Evolutionary conservation across 2,797 vertebrate genomes (phyloP).

Genomic region (Catostomus latipinnis): DNA sequence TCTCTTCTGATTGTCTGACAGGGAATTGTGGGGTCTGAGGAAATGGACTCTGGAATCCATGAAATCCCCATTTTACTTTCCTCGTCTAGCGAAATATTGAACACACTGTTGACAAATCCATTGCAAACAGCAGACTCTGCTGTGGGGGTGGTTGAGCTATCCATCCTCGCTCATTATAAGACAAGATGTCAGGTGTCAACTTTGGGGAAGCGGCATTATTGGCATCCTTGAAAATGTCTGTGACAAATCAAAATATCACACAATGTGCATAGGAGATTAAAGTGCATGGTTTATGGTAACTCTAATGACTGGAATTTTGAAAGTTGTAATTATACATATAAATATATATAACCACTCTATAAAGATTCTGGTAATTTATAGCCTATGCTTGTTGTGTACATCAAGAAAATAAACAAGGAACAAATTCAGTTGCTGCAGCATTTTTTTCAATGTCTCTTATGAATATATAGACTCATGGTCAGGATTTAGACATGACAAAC

Average conservation of each 20-base stretch:
- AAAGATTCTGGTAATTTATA: too few relatives aligned
- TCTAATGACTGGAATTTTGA: too few relatives aligned
- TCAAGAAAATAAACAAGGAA: too few relatives aligned
- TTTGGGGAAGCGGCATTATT: conserved; percentile 63
- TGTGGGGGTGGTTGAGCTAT: conserved; percentile 70
- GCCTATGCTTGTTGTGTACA: too few relatives aligned
- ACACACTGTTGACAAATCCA: conserved; percentile 85
- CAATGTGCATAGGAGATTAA: neutral
- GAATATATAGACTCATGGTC: too few relatives aligned
- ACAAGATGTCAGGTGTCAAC: conserved; percentile 75
- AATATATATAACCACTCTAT: neutral
- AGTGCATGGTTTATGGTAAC: neutral
- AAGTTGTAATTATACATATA: neutral
- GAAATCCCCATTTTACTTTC: conserved; percentile 73
- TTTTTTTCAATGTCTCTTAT: too few relatives aligned
- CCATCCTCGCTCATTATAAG: conserved; percentile 80
- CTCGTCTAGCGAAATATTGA: conserved; percentile 80
- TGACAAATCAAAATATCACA: conserved; percentile 16
- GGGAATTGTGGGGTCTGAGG: conserved; percentile 64
- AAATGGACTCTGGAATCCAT: conserved; percentile 74
- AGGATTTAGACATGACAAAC: too few relatives aligned
- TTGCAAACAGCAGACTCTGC: conserved; percentile 78
- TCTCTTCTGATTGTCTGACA: conserved; percentile 71
- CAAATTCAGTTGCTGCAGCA: too few relatives aligned
- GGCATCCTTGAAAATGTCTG: conserved; percentile 34